Conservation (phyloP, 2,888 invertebrate genomes). For the Cataglyphis rosenhaueri region DNA sequence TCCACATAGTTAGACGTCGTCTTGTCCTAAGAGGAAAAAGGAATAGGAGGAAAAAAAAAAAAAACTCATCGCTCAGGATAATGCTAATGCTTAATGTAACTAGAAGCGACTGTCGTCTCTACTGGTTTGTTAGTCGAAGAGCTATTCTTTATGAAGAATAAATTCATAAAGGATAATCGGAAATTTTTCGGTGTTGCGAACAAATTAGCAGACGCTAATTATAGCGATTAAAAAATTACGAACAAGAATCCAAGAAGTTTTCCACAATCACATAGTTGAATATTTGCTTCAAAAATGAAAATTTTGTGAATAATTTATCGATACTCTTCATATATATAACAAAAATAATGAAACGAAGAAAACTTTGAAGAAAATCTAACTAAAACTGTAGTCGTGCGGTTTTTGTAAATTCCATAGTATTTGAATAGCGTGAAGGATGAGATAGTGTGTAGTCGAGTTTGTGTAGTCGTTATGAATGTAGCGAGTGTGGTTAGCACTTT, state of each 20-base stretch:
- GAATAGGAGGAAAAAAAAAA: not conserved
- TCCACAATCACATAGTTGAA: not conserved
- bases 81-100: slow-evolving; percentile 62
- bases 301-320: not conserved
- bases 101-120: slow-evolving; percentile 41
- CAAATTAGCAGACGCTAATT: slow-evolving; percentile 38
- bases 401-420: slow-evolving; percentile 1
- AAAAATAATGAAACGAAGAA: not conserved
- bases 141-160: slow-evolving; percentile 49
- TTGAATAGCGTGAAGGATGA: not conserved
- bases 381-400: not conserved
- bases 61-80: slow-evolving; percentile 54
- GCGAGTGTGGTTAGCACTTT: not conserved
- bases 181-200: not conserved
- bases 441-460: not conserved
- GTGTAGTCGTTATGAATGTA: not conserved
- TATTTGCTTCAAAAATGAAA: not conserved
- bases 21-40: not conserved
- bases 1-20: slow-evolving; percentile 24
- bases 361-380: not conserved
- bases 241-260: not conserved
- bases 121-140: slow-evolving; percentile 75
- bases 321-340: not conserved
- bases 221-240: not conserved
- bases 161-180: slow-evolving; percentile 68